Conservation (phyloP, 2,888 invertebrate genomes). For the Cybosia mesomella region DNA sequence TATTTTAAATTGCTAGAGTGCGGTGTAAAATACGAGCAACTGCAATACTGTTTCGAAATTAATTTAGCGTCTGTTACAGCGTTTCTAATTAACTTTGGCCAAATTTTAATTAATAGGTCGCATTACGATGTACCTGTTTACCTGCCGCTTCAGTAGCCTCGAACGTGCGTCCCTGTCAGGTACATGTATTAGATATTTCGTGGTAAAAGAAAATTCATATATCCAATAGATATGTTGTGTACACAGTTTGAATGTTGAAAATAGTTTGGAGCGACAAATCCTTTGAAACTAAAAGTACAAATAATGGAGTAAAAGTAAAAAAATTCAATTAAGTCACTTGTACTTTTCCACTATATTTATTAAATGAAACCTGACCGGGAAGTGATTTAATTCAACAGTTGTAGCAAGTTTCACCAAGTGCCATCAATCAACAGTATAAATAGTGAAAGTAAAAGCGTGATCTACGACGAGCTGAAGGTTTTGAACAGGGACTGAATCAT, state of each 20-base stretch:
- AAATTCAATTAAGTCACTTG: too few relatives aligned
- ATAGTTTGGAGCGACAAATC: background rate
- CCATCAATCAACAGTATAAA: too few relatives aligned
- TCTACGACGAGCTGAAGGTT: background rate
- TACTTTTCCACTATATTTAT: too few relatives aligned
- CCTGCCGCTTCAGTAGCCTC: background rate
- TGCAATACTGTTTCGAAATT: conserved; percentile 33
- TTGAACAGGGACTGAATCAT: background rate
- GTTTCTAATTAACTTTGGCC: conserved; percentile 37
- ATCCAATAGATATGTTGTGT: too few relatives aligned
- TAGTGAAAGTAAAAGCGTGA: background rate
- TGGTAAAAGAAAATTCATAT: background rate
- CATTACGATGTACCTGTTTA: conserved; percentile 6
- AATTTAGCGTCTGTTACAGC: conserved; percentile 31
- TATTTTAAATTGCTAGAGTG: conserved; percentile 32
- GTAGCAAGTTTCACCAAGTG: too few relatives aligned
- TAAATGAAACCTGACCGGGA: too few relatives aligned
- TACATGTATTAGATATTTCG: background rate
- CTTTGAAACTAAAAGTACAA: too few relatives aligned
- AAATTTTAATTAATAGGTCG: conserved; percentile 33
- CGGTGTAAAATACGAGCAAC: conserved; percentile 20
- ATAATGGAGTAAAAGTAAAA: too few relatives aligned
- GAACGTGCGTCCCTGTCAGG: background rate
- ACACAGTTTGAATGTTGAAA: too few relatives aligned
- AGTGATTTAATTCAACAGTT: too few relatives aligned